Base-by-base conservation (phyloP, 2,797 vertebrate species). In the Smutsia gigantea region DNA sequence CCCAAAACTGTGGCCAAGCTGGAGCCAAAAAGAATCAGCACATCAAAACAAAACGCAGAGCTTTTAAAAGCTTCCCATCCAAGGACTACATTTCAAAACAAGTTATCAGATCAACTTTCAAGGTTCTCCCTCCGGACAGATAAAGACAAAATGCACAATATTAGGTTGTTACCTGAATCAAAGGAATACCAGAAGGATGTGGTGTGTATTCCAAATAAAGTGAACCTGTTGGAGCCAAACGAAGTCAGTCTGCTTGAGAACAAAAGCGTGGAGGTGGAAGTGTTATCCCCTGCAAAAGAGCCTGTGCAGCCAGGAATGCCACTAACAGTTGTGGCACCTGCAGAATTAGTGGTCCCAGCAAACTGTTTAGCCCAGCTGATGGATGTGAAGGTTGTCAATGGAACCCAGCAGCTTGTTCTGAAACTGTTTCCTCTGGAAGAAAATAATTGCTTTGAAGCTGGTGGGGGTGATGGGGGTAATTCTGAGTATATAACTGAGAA, bases 331-430 rank as follows among this genome's bases (percentile, higher is more conserved):
- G 98, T 99, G 81, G 99, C 99, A 0, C 99, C 99, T 0, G 99
- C 99, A 42, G 99, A 99, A 89, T 98, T 99, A 14, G 98, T 99
- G 4, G 99, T 99, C 84, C 99, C 99, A 7, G 98, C 99, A 3
- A 99, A 99, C 96, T 99, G 99, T 97, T 98, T 99, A 95, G 99
- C 99, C 84, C 99, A 99, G 97, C 97, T 99, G 78, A 98, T 99
- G 27, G 99, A 99, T 39, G 99, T 99, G 83, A 99, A 99, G 98
- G 99, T 99, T 39, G 99, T 99, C 68, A 99, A 99, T 0, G 99
- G 99, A 66, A 98, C 99, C 0, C 99, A 99, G 82, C 99, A 99
- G 94, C 97, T 99, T 37, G 99, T 99, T 96, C 98, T 99, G 89
- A 99, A 99, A 94, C 97, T 99, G 11, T 98, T 99, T 93, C 98